Conservation (phyloP, 1,140 invertebrate species). For the Drosophila murphyi region DNA sequence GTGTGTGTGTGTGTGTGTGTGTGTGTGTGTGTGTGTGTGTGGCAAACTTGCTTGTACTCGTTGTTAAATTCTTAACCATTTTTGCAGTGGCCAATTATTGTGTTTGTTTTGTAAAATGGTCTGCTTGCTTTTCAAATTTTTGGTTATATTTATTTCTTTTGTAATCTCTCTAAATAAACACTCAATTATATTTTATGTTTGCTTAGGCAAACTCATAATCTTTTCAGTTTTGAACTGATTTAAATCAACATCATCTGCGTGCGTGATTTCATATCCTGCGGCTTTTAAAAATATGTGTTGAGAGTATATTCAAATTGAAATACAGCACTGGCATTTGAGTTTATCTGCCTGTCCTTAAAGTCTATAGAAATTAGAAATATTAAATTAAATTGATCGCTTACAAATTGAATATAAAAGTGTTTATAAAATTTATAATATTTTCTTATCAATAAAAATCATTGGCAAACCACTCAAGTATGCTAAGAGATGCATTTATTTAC, state of each 20-base stretch:
- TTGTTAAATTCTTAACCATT: constrained; percentile 14
- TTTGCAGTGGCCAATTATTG: constrained; percentile 41
- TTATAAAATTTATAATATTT: too few relatives aligned
- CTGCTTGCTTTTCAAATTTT: neutral
- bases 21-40: constrained; percentile 6
- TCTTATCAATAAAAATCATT: too few relatives aligned
- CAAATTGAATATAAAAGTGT: too few relatives aligned
- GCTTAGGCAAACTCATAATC: constrained; percentile 5
- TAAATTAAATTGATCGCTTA: too few relatives aligned
- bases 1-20: constrained; percentile 6
- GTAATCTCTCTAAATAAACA: too few relatives aligned
- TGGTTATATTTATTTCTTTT: neutral
- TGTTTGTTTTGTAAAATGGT: constrained; percentile 42
- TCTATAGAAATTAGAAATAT: too few relatives aligned
- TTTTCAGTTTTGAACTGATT: constrained; percentile 15
- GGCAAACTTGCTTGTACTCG: neutral
- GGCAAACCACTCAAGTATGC: too few relatives aligned
- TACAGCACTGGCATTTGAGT: too few relatives aligned
- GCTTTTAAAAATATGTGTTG: neutral
- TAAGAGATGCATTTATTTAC: too few relatives aligned
- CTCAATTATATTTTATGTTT: constrained; percentile 9
- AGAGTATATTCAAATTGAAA: neutral
- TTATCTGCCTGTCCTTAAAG: too few relatives aligned
- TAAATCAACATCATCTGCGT: neutral
- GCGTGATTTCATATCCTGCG: neutral